phyloP scores from a whole-genome alignment of 2,888 invertebrate species.

The Ceraclea dissimilis region DNA sequence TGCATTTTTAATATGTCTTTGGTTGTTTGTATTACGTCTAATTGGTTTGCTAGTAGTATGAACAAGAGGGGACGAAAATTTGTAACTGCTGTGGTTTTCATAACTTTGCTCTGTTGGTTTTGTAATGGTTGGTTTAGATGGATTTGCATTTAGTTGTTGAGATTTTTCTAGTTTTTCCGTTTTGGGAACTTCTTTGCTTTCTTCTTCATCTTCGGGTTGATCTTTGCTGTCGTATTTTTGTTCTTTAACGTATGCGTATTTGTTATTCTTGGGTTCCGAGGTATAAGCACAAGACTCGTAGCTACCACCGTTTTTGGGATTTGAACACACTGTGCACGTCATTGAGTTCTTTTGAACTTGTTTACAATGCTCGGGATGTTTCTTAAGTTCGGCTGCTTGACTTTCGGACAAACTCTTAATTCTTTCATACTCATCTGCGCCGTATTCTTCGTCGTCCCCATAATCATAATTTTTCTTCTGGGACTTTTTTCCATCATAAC shows the following conservation, averaged over 20 bases:
- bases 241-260: conserved; percentile 59
- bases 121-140: neutral
- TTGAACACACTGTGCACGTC: conserved; percentile 66
- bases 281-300: conserved; percentile 77
- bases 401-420: conserved; percentile 55
- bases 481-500: conserved; percentile 37
- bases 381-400: conserved; percentile 54
- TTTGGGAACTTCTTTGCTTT: conserved; percentile 31
- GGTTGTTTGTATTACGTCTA: conserved; percentile 1
- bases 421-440: conserved; percentile 48
- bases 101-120: conserved; percentile 1
- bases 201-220: conserved; percentile 43
- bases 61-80: neutral
- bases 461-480: conserved; percentile 45
- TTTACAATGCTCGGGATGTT: conserved; percentile 57
- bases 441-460: conserved; percentile 45
- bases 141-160: conserved; percentile 4
- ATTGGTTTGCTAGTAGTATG: conserved; percentile 2
- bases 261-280: conserved; percentile 62
- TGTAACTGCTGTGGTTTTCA: neutral
- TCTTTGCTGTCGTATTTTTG: conserved; percentile 54
- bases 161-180: conserved; percentile 28
- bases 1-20: neutral
- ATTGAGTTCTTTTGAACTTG: conserved; percentile 56
- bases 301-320: conserved; percentile 65